phyloP scores from a whole-genome alignment of 2,888 invertebrate species.

The Eutolmus rufibarbis region DNA sequence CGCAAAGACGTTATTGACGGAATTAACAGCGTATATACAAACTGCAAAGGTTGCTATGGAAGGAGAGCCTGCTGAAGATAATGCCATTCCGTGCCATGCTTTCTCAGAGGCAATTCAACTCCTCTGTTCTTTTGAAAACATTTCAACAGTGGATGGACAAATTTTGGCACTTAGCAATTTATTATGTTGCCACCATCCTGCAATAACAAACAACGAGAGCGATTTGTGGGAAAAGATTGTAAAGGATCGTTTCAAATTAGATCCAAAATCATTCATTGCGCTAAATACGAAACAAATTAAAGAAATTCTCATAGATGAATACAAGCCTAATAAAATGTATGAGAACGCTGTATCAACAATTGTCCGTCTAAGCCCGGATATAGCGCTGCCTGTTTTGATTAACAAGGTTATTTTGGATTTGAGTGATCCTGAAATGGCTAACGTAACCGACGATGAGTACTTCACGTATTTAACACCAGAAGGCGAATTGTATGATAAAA shows the following conservation, averaged over 20 bases:
- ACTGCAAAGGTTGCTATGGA: conserved; percentile 66
- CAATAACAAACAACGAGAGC: conserved; percentile 67
- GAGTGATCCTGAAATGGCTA: conserved; percentile 70
- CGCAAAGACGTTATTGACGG: conserved; percentile 70
- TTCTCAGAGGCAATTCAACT: conserved; percentile 56
- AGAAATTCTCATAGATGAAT: conserved; percentile 70
- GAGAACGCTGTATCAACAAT: conserved; percentile 79
- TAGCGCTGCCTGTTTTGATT: conserved; percentile 72
- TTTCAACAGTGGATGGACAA: conserved; percentile 65
- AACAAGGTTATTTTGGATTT: conserved; percentile 69
- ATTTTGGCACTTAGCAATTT: conserved; percentile 72
- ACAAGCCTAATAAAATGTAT: conserved; percentile 65
- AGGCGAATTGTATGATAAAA: conserved; percentile 90
- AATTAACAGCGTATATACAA: conserved; percentile 73
- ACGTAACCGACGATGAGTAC: conserved; percentile 81
- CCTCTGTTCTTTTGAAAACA: conserved; percentile 54
- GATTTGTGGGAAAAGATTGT: conserved; percentile 76
- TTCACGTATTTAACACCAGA: conserved; percentile 84
- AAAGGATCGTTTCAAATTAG: conserved; percentile 57
- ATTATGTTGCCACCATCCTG: conserved; percentile 78
- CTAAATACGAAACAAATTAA: conserved; percentile 68
- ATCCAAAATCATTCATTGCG: conserved; percentile 67
- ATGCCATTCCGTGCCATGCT: conserved; percentile 53
- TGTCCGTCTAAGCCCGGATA: conserved; percentile 70
- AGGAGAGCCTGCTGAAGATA: conserved; percentile 52